These are phyloP conservation scores for Orthochromis malagaraziensis DNA, from an alignment of 2,113 vertebrate species.

Conservation along the genomic window DNA sequence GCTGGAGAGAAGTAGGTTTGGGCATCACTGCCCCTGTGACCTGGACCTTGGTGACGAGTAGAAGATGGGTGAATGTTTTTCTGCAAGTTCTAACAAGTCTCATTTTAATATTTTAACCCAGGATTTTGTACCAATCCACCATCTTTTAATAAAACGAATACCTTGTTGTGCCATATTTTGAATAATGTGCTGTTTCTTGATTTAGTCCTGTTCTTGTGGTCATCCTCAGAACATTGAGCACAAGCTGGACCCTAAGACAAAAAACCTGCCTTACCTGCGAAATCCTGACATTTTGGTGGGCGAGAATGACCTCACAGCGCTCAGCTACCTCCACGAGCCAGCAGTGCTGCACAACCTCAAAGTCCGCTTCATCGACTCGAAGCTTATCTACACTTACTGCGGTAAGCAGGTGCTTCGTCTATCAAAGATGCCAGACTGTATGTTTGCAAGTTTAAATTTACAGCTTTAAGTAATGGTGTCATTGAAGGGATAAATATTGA, in stretches of 20 bases:
- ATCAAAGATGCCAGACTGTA: not conserved
- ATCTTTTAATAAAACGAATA: not conserved
- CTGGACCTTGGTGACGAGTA: rapidly evolving
- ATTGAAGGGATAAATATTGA: not conserved
- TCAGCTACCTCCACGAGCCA: constrained; percentile 97
- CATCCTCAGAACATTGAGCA: constrained; percentile 80
- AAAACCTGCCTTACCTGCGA: constrained; percentile 88
- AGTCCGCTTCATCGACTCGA: constrained; percentile 96
- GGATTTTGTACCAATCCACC: not conserved
- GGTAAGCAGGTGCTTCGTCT: constrained; percentile 69
- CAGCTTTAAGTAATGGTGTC: not conserved
- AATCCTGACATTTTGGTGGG: constrained; percentile 98
- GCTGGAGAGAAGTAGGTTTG: not conserved
- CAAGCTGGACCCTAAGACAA: constrained; percentile 81
- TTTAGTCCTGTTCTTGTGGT: not conserved
- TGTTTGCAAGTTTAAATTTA: not conserved
- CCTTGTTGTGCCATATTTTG: not conserved
- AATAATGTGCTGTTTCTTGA: not conserved
- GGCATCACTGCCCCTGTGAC: not conserved
- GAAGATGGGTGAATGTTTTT: not conserved
- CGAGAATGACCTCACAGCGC: constrained; percentile 96
- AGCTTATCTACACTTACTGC: constrained; percentile 98
- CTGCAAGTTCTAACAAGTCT: not conserved
- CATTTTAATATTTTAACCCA: not conserved
- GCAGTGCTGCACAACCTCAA: constrained; percentile 95